Base-by-base conservation (phyloP, 2,113 vertebrate species). In the Hemicordylus capensis region DNA sequence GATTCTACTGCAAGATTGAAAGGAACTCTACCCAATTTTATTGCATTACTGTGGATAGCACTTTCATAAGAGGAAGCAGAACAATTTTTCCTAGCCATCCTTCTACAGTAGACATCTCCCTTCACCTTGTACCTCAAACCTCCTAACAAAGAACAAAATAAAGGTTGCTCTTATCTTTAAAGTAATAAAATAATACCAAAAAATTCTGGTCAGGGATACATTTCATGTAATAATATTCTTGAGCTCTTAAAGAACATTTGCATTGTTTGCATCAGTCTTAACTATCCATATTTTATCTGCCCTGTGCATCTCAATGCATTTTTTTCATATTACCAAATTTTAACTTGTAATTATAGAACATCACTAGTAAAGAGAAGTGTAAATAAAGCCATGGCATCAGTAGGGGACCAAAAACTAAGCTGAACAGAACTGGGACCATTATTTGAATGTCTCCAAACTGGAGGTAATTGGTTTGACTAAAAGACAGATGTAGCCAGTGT, bases 21-120 rank as follows among this genome's bases (percentile, higher is more conserved):
- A 5, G 0, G 2, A 88, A 87, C 31, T 20, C 12, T 19, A 72
- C 73, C 87, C 31, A 14, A 89, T 87, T 85, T 67, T 8, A 85
- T 0, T 14, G 31, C 61, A 69, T 37, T 51, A 28, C 26, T 42
- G 39, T 14, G 51, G 11, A n/a, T 54, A 28, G 15, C 3, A 56
- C 34, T 54, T 56, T 28, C 63, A 54, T 26, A 63, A 78, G 4
- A 78, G 28, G 76, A 44, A 78, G 58, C 19, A 2, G 37, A 63
- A 14, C 20, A 61, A 67, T 9, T 11, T 26, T 69, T 67, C 54
- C 46, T 31, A 66, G 31, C 4, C 24, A 64, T 12, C 9, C 3
- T 22, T 34, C 19, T 66, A 37, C n/a, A 54, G 12, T 22, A 37
- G 63, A 51, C 46, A 73, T 80, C 37, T 48, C 39, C 28, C 26